Evolutionary conservation across 2,888 invertebrate genomes (phyloP), one percentile per base, ranked within the genome.

Genomic region (Teinopalpus imperialis): DNA sequence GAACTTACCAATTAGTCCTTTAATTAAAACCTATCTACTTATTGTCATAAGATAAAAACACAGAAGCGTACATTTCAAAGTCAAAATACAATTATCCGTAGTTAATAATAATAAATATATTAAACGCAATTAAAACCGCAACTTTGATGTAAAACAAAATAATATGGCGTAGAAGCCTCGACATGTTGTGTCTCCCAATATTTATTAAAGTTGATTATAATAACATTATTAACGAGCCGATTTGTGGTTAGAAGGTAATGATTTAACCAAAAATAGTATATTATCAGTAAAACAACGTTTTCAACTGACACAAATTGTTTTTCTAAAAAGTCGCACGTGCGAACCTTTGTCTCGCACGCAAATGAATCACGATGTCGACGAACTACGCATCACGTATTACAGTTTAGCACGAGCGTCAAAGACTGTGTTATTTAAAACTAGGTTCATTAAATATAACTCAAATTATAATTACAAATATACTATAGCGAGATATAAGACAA

Each of bases 341-440:
- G 40, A 53, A 54, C 57, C 65, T 64, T 64, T 64, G 64, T 64
- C 42, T 56, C 50, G 36, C 35, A 32, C 26, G 26, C 16, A 43
- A 50, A 47, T 60, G 60, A 58, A 46, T 60, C 60, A 60, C 44
- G 55, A 52, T 54, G 61, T 63, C 65, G 61, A 60, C 59, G 63
- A 63, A 61, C 62, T 43, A 49, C 36, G 44, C 51, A 53, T 56
- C 53, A 56, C 52, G 51, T 55, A 53, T 32, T 36, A 47, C 53
- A 54, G 57, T 32, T 56, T 21, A 30, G 20, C 31, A 44, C 36
- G 31, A 36, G 43, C 39, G n/a, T 44, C 10, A 6, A 34, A 29
- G 30, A 27, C 1, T 12, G 6, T 27, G 4, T 12, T 27, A 27
- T 27, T 27, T 12, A 4, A n/a, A n/a, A n/a, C n/a, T n/a, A n/a